Base-by-base conservation (phyloP, 2,888 invertebrate species). In the Leptinotarsa rubiginosa region DNA sequence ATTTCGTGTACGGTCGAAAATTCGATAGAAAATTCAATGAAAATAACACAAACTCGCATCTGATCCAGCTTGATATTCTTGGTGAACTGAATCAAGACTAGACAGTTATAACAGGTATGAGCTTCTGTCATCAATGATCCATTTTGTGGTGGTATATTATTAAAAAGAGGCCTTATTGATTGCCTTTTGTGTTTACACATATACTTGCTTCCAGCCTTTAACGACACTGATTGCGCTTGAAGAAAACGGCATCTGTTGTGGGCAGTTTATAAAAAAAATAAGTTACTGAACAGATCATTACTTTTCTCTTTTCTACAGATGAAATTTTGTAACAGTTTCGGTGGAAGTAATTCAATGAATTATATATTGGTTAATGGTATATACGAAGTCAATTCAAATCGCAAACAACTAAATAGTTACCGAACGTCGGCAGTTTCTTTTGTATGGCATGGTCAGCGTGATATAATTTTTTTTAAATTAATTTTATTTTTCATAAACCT, bases 1-100 rank as follows among this genome's bases (percentile, higher is more conserved):
- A 41, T 41, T 71, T 69, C 47, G 59, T 47, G 75, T 56, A 66
- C 72, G 66, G 31, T 69, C 47, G 50, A 50, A 72, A 65, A 69
- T 75, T 69, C 72, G 75, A 65, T 65, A 41, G 67, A 72, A 69
- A 75, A 56, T 16, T 66, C 22, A 50, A 69, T 22, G 65, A 70
- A 65, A 72, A 72, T 59, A 49, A n/a, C 54, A 54, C 68, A 52
- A 56, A 64, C 65, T 69, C 69, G 50, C 49, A 22, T 31, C 18
- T 66, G 69, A 47, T 16, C 7, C 31, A 5, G 7, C 41, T 20
- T 31, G 65, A 67, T 15, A 20, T 22, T 50, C 16, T 18, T 15
- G 64, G 54, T 50, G n/a, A 49, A 25, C 7, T 47, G 18, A 62
- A 50, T 31, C 65, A 3, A 52, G 41, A 18, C 22, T 52, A 65